Evolutionary conservation across 2,888 invertebrate species (phyloP), one percentile per base, ranked within the genome.

Genomic region (Platycnemis pennipes): DNA sequence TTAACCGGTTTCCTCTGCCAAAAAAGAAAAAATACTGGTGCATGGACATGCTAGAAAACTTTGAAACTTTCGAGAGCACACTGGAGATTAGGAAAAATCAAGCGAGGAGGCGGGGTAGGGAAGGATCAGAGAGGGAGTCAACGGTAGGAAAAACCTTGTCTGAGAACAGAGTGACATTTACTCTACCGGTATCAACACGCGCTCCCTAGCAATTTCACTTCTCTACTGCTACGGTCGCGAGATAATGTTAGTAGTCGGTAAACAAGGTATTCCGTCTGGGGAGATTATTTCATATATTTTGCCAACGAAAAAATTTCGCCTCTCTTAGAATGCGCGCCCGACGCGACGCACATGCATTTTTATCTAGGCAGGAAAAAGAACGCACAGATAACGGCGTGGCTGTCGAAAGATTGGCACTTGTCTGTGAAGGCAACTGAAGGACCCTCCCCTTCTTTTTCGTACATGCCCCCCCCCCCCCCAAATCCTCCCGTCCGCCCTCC

Each of bases 331-430:
- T 13, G 56, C 91, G 91, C n/a, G 69, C 19, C 44, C 1, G 26
- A 91, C 63, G 42, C 91, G 91, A n/a, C 91, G 26, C 42, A 44
- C 63, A 91, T 91, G 91, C 91, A 91, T 91, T 91, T n/a, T n/a
- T 91, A 91, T 91, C 91, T 91, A 91, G 91, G 91, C 91, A 91
- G 91, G 91, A 91, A 91, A 91, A 91, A 49, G 91, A 42, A 69
- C 63, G 45, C 91, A 2, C 22, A 91, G 91, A 91, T 91, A 91
- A 91, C 63, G 91, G 63, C n/a, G 63, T 44, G 44, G 91, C 63
- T 77, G 77, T 77, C 91, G 91, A 91, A 91, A 91, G 91, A 91
- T 91, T 91, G 63, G 91, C 63, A 91, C 91, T 63, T 63, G 91
- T 91, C 91, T 63, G 63, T 63, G 91, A 91, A 91, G 91, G 91